Percentiles rank a stretch among this genome's conserved stretches.
phyloP scores from a whole-genome alignment of 2,797 vertebrate genomes.

The Poeciliopsis turneri region DNA sequence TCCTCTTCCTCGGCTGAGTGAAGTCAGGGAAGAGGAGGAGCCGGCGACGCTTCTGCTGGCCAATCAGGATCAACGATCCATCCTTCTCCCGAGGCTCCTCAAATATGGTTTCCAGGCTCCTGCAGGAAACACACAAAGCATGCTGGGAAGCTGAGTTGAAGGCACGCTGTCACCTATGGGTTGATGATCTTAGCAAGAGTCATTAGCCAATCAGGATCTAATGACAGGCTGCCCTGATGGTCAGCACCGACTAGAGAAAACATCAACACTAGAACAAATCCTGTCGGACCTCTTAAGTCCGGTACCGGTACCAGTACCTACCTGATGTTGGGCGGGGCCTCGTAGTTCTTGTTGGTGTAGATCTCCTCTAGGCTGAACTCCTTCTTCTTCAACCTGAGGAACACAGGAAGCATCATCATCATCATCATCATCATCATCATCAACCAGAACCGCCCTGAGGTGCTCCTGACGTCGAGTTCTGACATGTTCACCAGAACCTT shows the following conservation, averaged over 20 bases:
- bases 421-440: too few relatives aligned
- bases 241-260: background rate
- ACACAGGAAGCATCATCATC: background rate
- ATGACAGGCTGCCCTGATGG: background rate
- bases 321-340: constrained; percentile 90
- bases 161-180: background rate
- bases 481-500: background rate
- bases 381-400: constrained; percentile 91
- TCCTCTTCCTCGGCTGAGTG: constrained; percentile 89
- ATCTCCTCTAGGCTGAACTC: constrained; percentile 98
- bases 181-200: background rate
- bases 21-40: constrained; percentile 94
- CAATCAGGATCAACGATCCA: constrained; percentile 87
- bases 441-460: too few relatives aligned
- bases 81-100: constrained; percentile 95
- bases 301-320: constrained; percentile 34
- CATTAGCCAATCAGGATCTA: background rate
- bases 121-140: constrained; percentile 50
- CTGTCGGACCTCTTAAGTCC: background rate
- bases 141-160: background rate
- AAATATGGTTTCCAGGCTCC: constrained; percentile 96
- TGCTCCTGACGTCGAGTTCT: background rate
- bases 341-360: constrained; percentile 98
- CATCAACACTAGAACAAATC: background rate
- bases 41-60: constrained; percentile 92